These are phyloP conservation scores for Heliconius cydno DNA, from an alignment of 2,888 invertebrate genomes.

Conservation along the genomic window DNA sequence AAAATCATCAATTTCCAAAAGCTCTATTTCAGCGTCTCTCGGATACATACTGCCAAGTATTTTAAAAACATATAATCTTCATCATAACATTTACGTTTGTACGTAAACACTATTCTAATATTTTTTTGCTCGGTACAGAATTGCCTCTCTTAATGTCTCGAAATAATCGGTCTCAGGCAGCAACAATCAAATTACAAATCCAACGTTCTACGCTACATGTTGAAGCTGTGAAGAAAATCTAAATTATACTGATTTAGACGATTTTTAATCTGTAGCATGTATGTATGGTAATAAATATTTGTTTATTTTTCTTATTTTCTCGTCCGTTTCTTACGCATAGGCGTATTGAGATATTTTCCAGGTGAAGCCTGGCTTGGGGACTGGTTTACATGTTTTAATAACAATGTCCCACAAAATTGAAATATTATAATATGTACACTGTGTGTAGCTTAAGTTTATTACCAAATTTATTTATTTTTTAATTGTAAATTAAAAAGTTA, in stretches of 20 bases:
- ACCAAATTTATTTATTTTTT: too few species aligned
- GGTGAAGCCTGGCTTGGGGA: too few species aligned
- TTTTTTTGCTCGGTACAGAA: neutral
- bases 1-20: neutral
- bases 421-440: too few species aligned
- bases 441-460: too few species aligned
- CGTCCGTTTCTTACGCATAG: too few species aligned
- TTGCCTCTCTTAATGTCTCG: conserved; percentile 1
- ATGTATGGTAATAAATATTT: too few species aligned
- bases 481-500: too few species aligned
- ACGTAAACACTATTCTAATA: conserved; percentile 4
- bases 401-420: too few species aligned
- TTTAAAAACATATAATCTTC: neutral
- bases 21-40: neutral
- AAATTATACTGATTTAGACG: neutral
- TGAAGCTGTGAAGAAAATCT: neutral
- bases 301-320: too few species aligned
- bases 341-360: too few species aligned
- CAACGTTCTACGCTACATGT: neutral
- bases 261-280: neutral
- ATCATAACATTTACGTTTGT: conserved; percentile 13
- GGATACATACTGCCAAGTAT: neutral
- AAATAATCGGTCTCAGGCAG: conserved; percentile 16
- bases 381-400: too few species aligned
- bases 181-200: conserved; percentile 14